These are phyloP conservation scores for Vidua chalybeata DNA, from an alignment of 2,113 vertebrate species.

Conservation along the genomic window DNA sequence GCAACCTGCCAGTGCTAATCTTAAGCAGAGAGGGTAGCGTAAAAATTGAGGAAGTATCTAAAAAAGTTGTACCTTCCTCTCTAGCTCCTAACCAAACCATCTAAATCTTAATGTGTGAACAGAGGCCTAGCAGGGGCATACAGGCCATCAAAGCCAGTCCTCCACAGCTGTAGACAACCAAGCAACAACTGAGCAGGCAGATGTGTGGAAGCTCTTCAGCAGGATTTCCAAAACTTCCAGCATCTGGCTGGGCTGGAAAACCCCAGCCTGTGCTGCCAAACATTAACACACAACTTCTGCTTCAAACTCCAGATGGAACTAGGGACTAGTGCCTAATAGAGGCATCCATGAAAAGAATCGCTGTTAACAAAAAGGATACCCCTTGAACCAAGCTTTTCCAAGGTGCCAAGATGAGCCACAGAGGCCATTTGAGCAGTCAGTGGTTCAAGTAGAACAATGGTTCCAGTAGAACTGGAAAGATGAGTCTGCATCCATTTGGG, in stretches of 20 bases:
- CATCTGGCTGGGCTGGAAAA: not conserved
- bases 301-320: conserved; percentile 1
- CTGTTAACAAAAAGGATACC: not conserved
- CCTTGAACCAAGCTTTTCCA: not conserved
- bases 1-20: not conserved
- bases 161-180: not conserved
- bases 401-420: not conserved
- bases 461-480: not conserved
- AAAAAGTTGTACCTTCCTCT: not conserved
- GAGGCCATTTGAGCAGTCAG: not conserved
- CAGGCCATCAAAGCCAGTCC: not conserved
- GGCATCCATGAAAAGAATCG: not conserved
- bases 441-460: not conserved
- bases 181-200: not conserved
- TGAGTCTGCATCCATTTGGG: not conserved
- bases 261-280: not conserved
- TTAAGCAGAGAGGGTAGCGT: not conserved
- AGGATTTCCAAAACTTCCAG: conserved; percentile 2
- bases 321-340: not conserved
- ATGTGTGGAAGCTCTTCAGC: not conserved
- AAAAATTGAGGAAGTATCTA: not conserved
- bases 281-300: not conserved
- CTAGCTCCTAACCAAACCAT: not conserved
- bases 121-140: not conserved
- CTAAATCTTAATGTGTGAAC: not conserved